phyloP scores from a whole-genome alignment of 2,113 vertebrate species.

The Ammodytes marinus region DNA sequence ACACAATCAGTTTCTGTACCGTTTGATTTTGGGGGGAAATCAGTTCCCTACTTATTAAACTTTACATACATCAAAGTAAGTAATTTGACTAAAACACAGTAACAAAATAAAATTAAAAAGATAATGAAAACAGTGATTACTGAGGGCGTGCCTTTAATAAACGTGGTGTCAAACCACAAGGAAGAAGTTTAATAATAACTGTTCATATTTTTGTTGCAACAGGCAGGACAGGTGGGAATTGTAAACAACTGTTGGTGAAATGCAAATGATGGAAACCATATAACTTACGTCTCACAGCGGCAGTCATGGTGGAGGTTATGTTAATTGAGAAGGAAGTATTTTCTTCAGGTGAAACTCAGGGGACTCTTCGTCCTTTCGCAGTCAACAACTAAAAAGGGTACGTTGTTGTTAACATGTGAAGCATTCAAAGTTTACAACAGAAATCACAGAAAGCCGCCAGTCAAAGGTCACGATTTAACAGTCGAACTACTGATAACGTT shows the following conservation, averaged over 20 bases:
- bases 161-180: not conserved
- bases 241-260: not conserved
- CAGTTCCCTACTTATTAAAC: not conserved
- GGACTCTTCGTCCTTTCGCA: slow-evolving; percentile 30
- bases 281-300: slow-evolving; percentile 77
- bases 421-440: not conserved
- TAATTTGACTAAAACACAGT: not conserved
- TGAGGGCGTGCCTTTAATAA: not conserved
- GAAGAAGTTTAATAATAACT: not conserved
- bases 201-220: not conserved
- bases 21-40: not conserved
- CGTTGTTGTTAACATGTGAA: not conserved
- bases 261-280: not conserved
- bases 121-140: not conserved
- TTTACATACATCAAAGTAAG: not conserved
- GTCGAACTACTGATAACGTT: slow-evolving; percentile 24
- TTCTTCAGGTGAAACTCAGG: not conserved
- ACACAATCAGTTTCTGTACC: not conserved
- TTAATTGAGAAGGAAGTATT: not conserved
- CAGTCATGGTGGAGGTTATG: slow-evolving; percentile 66
- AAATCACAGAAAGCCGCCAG: not conserved
- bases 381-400: not conserved
- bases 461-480: slow-evolving; percentile 27
- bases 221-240: not conserved
- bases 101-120: not conserved